phyloP scores from a whole-genome alignment of 2,888 invertebrate genomes.

The Cryptocephalus moraei region DNA sequence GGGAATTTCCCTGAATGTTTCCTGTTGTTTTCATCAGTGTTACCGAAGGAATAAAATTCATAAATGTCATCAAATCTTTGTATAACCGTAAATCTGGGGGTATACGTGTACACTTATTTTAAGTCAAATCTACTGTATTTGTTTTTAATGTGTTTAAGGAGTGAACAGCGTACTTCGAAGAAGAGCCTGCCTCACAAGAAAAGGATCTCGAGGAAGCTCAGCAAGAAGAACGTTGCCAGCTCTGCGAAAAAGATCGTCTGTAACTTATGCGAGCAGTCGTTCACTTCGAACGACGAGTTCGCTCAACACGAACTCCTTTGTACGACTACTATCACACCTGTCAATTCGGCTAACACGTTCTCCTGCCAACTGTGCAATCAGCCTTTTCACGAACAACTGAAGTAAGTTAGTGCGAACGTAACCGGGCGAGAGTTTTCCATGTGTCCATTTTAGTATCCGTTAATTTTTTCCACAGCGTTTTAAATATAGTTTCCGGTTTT shows the following conservation, averaged over 20 bases:
- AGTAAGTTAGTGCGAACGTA: conserved; percentile 8
- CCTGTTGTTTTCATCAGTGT: too few relatives aligned
- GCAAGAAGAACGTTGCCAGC: conserved; percentile 38
- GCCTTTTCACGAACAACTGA: conserved; percentile 63
- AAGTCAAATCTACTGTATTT: not conserved
- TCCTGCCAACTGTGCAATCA: conserved; percentile 74
- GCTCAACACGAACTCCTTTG: conserved; percentile 43
- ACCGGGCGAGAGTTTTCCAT: not conserved
- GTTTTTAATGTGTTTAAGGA: conserved; percentile 17
- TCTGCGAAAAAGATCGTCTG: conserved; percentile 35
- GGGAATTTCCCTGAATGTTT: too few relatives aligned
- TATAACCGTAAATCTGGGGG: too few relatives aligned
- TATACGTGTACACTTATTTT: too few relatives aligned
- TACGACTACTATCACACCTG: conserved; percentile 32
- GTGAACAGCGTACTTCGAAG: conserved; percentile 37
- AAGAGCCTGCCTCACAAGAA: conserved; percentile 80
- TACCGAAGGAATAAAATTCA: too few relatives aligned
- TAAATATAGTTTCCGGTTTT: not conserved
- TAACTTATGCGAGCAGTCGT: conserved; percentile 39
- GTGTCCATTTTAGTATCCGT: not conserved
- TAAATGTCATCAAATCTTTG: too few relatives aligned
- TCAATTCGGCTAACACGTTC: conserved; percentile 43
- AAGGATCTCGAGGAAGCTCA: conserved; percentile 67
- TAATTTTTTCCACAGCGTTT: not conserved
- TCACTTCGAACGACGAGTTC: conserved; percentile 34